These are phyloP conservation scores for Apoderus coryli DNA, from an alignment of 2,888 invertebrate genomes.

Conservation along the genomic window DNA sequence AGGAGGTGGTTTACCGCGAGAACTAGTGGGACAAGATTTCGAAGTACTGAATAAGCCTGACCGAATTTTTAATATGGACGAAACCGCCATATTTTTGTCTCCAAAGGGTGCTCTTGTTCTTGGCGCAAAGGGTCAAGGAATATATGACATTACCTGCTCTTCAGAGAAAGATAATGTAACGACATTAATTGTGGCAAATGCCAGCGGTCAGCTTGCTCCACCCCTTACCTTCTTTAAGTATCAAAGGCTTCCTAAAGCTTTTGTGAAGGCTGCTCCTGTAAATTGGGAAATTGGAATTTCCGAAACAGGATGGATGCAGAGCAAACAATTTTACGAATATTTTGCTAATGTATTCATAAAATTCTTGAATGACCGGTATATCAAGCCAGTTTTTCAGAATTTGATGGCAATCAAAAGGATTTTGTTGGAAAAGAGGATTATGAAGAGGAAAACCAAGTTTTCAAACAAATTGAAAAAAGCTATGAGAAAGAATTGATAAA, in stretches of 20 bases:
- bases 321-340: conserved; percentile 11
- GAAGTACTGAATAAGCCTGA: too few species aligned
- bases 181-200: conserved; percentile 12
- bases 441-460: too few species aligned
- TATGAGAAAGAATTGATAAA: too few species aligned
- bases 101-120: conserved; percentile 11
- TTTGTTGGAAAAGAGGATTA: too few species aligned
- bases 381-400: too few species aligned
- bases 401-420: too few species aligned
- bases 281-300: conserved; percentile 12
- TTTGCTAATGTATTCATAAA: conserved; percentile 9
- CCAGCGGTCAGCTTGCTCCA: conserved; percentile 8
- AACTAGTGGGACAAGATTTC: too few species aligned
- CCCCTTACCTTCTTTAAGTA: conserved; percentile 5
- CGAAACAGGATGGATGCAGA: conserved; percentile 14
- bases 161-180: conserved; percentile 13
- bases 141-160: conserved; percentile 5
- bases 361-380: too few species aligned
- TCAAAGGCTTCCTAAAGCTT: conserved; percentile 4
- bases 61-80: conserved; percentile 15
- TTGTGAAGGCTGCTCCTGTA: conserved; percentile 7
- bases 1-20: too few species aligned
- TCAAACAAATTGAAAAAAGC: too few species aligned
- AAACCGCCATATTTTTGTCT: conserved; percentile 12
- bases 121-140: conserved; percentile 9